Percentiles rank a stretch among this genome's conserved stretches.
phyloP scores from a whole-genome alignment of 2,797 vertebrate genomes.

The Neosalanx taihuensis region DNA sequence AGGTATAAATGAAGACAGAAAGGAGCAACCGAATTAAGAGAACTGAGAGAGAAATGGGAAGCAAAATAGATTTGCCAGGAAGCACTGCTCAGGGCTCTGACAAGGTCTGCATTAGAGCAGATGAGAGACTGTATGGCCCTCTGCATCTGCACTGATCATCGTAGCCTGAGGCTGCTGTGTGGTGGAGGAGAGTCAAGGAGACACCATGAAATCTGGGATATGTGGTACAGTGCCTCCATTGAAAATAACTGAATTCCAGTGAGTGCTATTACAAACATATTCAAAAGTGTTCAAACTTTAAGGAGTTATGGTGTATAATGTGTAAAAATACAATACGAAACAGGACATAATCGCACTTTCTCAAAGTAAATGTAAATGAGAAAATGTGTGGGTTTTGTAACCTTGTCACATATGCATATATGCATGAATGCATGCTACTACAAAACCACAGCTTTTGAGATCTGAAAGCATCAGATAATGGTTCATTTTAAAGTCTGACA shows the following conservation, averaged over 20 bases:
- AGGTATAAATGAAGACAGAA: not conserved
- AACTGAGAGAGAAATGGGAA: slow-evolving; percentile 48
- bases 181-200: slow-evolving; percentile 51
- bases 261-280: not conserved
- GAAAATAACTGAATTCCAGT: slow-evolving; percentile 51
- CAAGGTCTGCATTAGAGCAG: slow-evolving; percentile 51
- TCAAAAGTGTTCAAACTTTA: not conserved
- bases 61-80: slow-evolving; percentile 38
- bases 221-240: slow-evolving; percentile 43
- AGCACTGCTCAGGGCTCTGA: slow-evolving; percentile 49
- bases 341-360: too few species aligned
- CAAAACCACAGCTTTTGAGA: too few species aligned
- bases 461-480: too few species aligned
- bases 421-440: too few species aligned
- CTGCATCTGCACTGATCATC: slow-evolving; percentile 52
- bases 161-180: slow-evolving; percentile 52
- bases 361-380: too few species aligned
- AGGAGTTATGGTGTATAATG: too few species aligned
- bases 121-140: slow-evolving; percentile 47
- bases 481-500: too few species aligned
- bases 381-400: too few species aligned
- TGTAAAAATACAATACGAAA: too few species aligned
- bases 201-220: slow-evolving; percentile 52
- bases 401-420: too few species aligned
- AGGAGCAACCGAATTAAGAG: not conserved